phyloP scores from a whole-genome alignment of 2,113 vertebrate species.

The Passer montanus region DNA sequence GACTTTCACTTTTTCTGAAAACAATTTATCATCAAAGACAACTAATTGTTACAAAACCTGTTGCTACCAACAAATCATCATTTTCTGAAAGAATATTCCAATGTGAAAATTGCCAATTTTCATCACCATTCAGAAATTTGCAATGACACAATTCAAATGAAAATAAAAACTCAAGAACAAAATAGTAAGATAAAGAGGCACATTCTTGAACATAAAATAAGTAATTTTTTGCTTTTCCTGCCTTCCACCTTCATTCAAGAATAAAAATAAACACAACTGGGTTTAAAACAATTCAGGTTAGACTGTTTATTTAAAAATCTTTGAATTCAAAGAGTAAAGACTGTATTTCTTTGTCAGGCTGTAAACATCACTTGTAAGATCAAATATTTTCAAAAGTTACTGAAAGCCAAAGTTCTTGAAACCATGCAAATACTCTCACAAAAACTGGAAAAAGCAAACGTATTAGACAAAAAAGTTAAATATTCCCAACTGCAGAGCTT shows the following conservation, averaged over 20 bases:
- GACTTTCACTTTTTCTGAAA: not conserved
- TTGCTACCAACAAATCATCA: not conserved
- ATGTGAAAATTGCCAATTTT: not conserved
- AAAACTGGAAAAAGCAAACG: not conserved
- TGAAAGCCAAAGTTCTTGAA: not conserved
- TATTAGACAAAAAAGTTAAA: not conserved
- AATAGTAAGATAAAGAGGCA: not conserved
- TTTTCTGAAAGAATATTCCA: not conserved
- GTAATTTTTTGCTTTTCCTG: not conserved
- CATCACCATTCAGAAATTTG: not conserved
- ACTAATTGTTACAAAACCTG: not conserved
- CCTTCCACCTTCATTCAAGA: not conserved
- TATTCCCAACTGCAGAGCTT: not conserved
- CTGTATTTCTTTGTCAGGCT: not conserved
- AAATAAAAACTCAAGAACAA: accelerated
- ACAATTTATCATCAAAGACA: not conserved
- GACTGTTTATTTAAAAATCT: not conserved
- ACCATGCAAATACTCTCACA: not conserved
- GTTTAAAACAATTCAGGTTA: not conserved
- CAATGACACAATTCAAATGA: not conserved
- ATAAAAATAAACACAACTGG: accelerated
- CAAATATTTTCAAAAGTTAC: not conserved
- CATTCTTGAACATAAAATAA: not conserved
- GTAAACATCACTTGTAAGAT: not conserved
- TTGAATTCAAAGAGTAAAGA: not conserved